Evolutionary conservation across 30 jellyfish, hydroid and myxozoan species (phyloP).

Genomic region (Morbakka virulenta): DNA sequence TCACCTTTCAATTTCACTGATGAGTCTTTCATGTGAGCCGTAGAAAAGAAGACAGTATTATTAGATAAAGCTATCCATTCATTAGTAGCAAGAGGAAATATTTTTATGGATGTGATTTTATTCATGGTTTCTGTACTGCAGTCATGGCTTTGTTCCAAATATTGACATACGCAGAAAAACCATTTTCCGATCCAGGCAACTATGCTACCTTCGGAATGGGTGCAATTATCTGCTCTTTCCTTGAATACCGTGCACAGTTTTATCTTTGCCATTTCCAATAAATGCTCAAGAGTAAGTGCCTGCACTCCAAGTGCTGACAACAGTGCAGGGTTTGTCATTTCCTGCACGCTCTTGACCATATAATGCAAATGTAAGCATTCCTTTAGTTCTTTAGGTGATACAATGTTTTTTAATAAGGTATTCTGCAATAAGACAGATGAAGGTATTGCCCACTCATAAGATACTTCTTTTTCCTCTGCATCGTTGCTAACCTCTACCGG

Average conservation of each 20-base stretch:
- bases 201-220: too few species aligned
- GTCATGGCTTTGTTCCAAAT: constrained; percentile 45
- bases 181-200: constrained; percentile 88
- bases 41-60: constrained; percentile 62
- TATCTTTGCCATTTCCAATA: constrained; percentile 66
- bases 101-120: constrained; percentile 17
- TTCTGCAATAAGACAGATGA: constrained; percentile 41
- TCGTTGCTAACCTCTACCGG: constrained; percentile 32
- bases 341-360: constrained; percentile 44
- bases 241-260: constrained; percentile 36
- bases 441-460: constrained; percentile 29
- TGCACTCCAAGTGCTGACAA: constrained; percentile 67
- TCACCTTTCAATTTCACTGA: too few species aligned
- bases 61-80: constrained; percentile 31
- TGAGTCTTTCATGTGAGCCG: neutral
- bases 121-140: constrained; percentile 53
- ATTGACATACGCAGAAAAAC: constrained; percentile 54
- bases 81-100: constrained; percentile 61
- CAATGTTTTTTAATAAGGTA: constrained; percentile 30
- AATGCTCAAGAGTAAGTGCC: constrained; percentile 41
- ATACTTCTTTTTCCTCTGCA: neutral
- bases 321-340: constrained; percentile 35
- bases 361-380: constrained; percentile 43
- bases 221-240: neutral
- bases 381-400: constrained; percentile 30